Percentiles rank a stretch among this genome's conserved stretches.
Evolutionary conservation across 1,140 invertebrate genomes (phyloP).

Genomic region (Lasioglossum albipes): DNA sequence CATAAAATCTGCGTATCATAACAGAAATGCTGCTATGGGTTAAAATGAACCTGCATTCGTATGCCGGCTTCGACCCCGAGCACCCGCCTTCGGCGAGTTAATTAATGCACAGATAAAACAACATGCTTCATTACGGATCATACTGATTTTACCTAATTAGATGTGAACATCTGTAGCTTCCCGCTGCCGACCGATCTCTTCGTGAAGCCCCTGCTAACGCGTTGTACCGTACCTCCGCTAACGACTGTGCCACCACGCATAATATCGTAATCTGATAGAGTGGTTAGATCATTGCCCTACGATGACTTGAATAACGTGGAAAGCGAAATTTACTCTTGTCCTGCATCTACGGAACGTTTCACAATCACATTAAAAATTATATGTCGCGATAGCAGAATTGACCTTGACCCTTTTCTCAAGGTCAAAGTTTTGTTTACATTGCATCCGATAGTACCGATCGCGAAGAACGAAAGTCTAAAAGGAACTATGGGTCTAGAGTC

Average conservation of each 20-base stretch:
- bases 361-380: too few relatives aligned
- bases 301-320: constrained; percentile 7
- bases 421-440: too few relatives aligned
- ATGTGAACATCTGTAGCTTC: constrained; percentile 16
- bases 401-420: too few relatives aligned
- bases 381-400: too few relatives aligned
- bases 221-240: constrained; percentile 18
- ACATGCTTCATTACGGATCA: constrained; percentile 18
- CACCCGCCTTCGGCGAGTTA: not conserved
- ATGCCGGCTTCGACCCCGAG: too few relatives aligned
- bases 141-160: constrained; percentile 27
- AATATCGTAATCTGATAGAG: constrained; percentile 30
- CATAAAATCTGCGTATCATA: too few relatives aligned
- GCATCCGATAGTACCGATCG: too few relatives aligned
- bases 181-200: constrained; percentile 6
- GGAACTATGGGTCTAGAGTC: too few relatives aligned
- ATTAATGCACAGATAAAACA: constrained; percentile 21
- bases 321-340: not conserved
- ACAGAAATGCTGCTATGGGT: not conserved
- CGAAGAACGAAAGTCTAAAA: too few relatives aligned
- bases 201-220: not conserved
- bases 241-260: constrained; percentile 22
- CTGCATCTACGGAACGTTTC: too few relatives aligned
- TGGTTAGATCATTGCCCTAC: not conserved
- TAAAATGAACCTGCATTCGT: not conserved